These are phyloP conservation scores for Nanorana parkeri DNA, from an alignment of 2,113 vertebrate species.

Conservation along the genomic window DNA sequence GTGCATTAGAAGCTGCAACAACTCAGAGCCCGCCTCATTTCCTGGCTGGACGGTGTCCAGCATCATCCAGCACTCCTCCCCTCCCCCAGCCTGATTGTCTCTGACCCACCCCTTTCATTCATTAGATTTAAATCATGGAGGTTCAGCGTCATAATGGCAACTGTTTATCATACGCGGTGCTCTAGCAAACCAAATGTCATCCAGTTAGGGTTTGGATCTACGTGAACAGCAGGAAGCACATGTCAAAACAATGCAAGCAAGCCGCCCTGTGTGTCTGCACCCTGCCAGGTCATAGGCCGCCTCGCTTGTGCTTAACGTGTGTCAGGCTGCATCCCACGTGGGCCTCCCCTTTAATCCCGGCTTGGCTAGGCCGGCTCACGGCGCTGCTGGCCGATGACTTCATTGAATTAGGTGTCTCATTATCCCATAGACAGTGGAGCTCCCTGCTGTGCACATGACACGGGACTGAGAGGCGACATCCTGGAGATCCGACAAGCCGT, in stretches of 20 bases:
- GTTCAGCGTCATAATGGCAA: too few relatives aligned
- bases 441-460: background rate
- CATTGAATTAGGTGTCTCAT: slow-evolving; percentile 28
- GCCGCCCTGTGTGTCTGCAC: background rate
- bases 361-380: background rate
- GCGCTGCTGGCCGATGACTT: background rate
- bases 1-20: too few relatives aligned
- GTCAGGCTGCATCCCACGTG: slow-evolving; percentile 25
- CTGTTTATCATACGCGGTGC: too few relatives aligned
- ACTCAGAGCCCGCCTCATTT: too few relatives aligned
- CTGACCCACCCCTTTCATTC: too few relatives aligned
- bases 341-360: background rate
- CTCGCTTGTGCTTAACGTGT: background rate
- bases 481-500: background rate
- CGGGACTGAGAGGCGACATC: background rate
- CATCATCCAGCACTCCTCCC: too few relatives aligned
- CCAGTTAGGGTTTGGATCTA: too few relatives aligned
- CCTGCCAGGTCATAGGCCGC: background rate
- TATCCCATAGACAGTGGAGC: background rate
- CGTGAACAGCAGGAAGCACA: background rate
- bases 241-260: background rate
- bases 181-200: too few relatives aligned
- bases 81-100: too few relatives aligned
- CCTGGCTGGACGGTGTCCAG: too few relatives aligned
- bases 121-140: too few relatives aligned